Base-by-base conservation (phyloP, 2,113 vertebrate species). In the Dipodomys merriami region DNA sequence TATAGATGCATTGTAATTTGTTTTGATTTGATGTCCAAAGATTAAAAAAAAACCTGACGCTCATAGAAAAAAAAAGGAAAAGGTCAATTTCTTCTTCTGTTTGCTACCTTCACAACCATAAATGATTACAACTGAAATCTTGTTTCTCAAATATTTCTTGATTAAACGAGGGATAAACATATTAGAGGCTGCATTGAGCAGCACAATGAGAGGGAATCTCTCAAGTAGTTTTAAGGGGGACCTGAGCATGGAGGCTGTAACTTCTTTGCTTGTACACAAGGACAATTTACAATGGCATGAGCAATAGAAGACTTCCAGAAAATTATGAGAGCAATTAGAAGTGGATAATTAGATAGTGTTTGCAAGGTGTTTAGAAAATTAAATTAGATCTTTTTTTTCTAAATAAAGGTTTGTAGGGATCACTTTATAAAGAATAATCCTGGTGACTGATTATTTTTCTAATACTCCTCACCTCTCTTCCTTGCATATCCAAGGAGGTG, bases 271-370 rank as follows among this genome's bases (percentile, higher is more conserved):
- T 93, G n/a, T 67, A 92, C 88, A 82, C 0, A 77, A 97, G 96
- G 90, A 85, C 76, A 92, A 94, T 95, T 95, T 33, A 13, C 95
- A 94, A 89, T 97, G 90, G 80, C 96, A 93, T 81, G 97, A 98
- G 97, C 98, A 98, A 97, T 91, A 96, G 88, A 35, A 67, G 60
- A 95, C 95, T 96, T 97, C 67, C 91, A 96, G 96, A 97, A 98
- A 98, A 98, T 98, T 97, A 98, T 91, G 97, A 95, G 97, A 98
- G 97, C 97, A 97, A 98, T 97, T 97, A 96, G 96, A 95, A 98
- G 96, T 82, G 91, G 95, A 88, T 98, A 98, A 98, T 98, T 98
- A 98, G 97, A 97, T 98, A 97, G 97, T 94, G 97, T 97, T 98
- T 73, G 83, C 92, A 97, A 96, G 93, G 96, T 97, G 93, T 96